Conservation (phyloP, 2,797 vertebrate genomes). For the Takifugu ocellatus region DNA sequence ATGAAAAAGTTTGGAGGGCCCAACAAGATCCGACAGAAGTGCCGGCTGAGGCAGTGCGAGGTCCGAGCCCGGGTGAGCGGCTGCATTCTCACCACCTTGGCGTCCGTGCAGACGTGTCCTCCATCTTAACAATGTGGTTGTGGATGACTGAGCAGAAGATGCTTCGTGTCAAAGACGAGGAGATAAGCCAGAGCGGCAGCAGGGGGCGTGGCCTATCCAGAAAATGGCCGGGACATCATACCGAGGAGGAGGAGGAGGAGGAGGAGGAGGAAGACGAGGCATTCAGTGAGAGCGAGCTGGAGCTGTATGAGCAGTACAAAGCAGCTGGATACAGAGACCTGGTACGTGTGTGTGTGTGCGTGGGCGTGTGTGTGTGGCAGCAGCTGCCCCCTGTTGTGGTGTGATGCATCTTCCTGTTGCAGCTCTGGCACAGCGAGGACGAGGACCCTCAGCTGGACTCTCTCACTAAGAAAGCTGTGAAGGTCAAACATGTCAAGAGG, state of each 20-base stretch:
- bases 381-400: constrained; percentile 15
- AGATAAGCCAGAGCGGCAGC: constrained; percentile 50
- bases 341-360: constrained; percentile 43
- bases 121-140: neutral
- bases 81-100: neutral
- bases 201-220: constrained; percentile 71
- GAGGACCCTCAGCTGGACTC: constrained; percentile 82
- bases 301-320: constrained; percentile 87
- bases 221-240: constrained; percentile 73
- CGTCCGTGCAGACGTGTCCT: neutral
- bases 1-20: constrained; percentile 97
- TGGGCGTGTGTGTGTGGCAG: constrained; percentile 3
- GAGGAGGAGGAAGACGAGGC: constrained; percentile 67
- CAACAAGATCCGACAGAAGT: constrained; percentile 94
- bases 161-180: constrained; percentile 85
- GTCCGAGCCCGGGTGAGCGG: constrained; percentile 85
- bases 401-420: constrained; percentile 21
- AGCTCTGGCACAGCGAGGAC: constrained; percentile 89
- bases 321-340: constrained; percentile 80
- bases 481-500: constrained; percentile 90
- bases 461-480: constrained; percentile 84
- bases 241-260: constrained; percentile 52
- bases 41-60: constrained; percentile 88
- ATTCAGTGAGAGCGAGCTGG: constrained; percentile 84
- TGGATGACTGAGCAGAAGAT: constrained; percentile 77